Base-by-base conservation (phyloP, 1,140 invertebrate species). In the Galendromus occidentalis region DNA sequence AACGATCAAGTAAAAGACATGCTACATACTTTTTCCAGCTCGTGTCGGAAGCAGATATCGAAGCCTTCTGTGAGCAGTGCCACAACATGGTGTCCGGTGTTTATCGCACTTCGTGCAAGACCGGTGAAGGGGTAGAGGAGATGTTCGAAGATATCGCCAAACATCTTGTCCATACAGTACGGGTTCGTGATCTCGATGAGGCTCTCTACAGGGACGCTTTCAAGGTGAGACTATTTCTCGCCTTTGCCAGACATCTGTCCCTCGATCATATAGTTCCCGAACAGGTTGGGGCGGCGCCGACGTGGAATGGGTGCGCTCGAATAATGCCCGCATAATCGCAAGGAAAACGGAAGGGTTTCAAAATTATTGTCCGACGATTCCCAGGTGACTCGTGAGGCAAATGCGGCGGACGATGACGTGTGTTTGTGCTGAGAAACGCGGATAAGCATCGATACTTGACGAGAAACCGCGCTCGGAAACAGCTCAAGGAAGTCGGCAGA, bases 31-130 rank as follows among this genome's bases (percentile, higher is more conserved):
- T 17, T 59, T 59, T 81, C 18, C 73, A 76, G 64, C 82, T 85
- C 78, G 86, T 93, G 0, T 86, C 85, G 22, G 87, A 93, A 76
- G 80, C 83, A 63, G 91, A 94, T 73, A 87, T 94, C 75, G 88
- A 91, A 75, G 82, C 82, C 65, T 93, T 95, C 77, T 88, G 87
- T 76, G 87, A 91, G 75, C 88, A 93, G 74, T 93, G 90, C 74
- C 88, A 91, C 72, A 89, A 88, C 73, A 77, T 91, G 47, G 86
- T 95, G 67, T 88, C 84, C 72, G 85, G 83, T 64, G 86, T 85
- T 29, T 94, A 90, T 73, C 88, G 87, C 74, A 90, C 88, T 18
- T 92, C 88, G 22, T 93, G 90, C 72, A 92, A 90, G 77, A 87
- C 72, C 0, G 71, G 71, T 28, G 66, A 66, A 20, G 70, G 71